Percentiles rank a stretch among this genome's conserved stretches.
Conservation (phyloP, 2,888 invertebrate genomes). For the Reticulitermes lucifugus region DNA sequence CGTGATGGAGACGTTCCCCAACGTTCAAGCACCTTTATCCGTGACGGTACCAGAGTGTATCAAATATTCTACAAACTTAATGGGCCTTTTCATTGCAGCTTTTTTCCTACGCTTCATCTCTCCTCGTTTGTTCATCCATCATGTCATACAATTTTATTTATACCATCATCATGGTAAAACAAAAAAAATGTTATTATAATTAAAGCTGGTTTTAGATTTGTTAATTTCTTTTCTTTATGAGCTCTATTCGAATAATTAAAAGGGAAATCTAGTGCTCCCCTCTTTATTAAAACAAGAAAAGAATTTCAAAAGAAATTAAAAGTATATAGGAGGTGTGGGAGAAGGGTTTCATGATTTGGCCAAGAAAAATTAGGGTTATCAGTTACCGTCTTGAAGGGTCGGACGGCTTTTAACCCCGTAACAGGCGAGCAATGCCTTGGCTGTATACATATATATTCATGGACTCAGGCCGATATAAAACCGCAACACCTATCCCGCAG, state of each 20-base stretch:
- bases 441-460: neutral
- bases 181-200: constrained; percentile 35
- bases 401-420: constrained; percentile 39
- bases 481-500: constrained; percentile 43
- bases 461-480: constrained; percentile 52
- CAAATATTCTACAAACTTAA: constrained; percentile 6
- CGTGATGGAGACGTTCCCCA: neutral
- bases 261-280: constrained; percentile 33
- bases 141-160: constrained; percentile 33
- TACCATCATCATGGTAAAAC: constrained; percentile 30
- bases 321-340: constrained; percentile 37
- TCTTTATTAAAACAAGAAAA: constrained; percentile 24
- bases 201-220: constrained; percentile 38
- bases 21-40: neutral
- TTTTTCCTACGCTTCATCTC: constrained; percentile 11
- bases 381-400: constrained; percentile 51
- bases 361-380: constrained; percentile 54
- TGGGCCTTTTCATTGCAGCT: constrained; percentile 18
- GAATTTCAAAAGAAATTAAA: constrained; percentile 37
- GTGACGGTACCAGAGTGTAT: constrained; percentile 6
- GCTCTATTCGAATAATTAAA: constrained; percentile 45
- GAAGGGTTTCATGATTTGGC: constrained; percentile 49
- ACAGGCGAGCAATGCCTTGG: neutral
- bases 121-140: constrained; percentile 29
- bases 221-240: constrained; percentile 43